phyloP scores from a whole-genome alignment of 2,888 invertebrate species.

The Hymenopus coronatus region DNA sequence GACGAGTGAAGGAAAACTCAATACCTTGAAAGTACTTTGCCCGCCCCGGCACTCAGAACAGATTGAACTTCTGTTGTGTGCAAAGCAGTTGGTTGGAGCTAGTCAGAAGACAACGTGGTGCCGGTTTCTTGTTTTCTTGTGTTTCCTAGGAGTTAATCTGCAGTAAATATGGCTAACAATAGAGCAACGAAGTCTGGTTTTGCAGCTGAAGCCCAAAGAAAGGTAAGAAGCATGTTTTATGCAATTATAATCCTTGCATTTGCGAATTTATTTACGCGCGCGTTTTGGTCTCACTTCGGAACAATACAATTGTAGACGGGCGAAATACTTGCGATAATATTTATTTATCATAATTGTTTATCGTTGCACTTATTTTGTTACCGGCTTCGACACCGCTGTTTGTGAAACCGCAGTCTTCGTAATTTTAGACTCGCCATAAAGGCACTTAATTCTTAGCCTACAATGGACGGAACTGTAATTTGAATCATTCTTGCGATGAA shows the following conservation, averaged over 20 bases:
- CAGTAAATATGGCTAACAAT: constrained; percentile 67
- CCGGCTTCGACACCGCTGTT: too few species aligned
- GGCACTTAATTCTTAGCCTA: too few species aligned
- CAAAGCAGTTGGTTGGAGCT: not conserved
- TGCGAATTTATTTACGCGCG: not conserved
- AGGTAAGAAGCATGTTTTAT: constrained; percentile 61
- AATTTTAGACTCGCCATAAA: too few species aligned
- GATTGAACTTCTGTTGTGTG: not conserved
- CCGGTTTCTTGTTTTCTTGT: not conserved
- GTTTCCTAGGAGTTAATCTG: not conserved
- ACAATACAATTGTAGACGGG: too few species aligned
- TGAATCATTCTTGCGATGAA: too few species aligned
- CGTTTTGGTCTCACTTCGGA: not conserved
- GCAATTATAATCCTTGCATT: not conserved
- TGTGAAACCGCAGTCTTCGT: too few species aligned
- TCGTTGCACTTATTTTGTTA: too few species aligned
- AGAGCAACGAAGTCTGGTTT: constrained; percentile 90
- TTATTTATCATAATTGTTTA: too few species aligned
- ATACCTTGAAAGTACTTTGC: constrained; percentile 26
- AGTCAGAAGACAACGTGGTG: not conserved
- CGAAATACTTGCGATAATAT: too few species aligned
- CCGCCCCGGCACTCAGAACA: not conserved
- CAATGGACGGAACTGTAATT: too few species aligned
- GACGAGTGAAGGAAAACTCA: constrained; percentile 20
- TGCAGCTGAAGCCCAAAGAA: constrained; percentile 92